Conservation (phyloP, 92 coral and sea anemone genomes). For the Heteractis magnifica region DNA sequence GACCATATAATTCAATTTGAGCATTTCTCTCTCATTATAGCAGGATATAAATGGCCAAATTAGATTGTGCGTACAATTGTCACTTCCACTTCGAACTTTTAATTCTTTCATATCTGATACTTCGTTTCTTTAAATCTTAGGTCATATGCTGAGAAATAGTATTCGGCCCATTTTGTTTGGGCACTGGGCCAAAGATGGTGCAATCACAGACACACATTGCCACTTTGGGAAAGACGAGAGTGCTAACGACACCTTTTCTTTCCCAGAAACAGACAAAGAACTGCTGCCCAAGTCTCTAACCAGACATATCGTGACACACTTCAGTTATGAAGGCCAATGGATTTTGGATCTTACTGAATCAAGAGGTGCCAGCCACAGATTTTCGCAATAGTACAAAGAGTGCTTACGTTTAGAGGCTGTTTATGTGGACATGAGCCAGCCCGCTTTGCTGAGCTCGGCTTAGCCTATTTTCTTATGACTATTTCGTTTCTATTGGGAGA, state of each 20-base stretch:
- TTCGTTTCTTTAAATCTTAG: neutral
- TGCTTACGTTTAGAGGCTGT: too few relatives aligned
- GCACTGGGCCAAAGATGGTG: slow-evolving; percentile 37
- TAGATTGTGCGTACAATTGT: neutral
- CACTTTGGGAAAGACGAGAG: slow-evolving; percentile 24
- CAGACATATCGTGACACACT: slow-evolving; percentile 8
- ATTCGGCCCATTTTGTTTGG: slow-evolving; percentile 14
- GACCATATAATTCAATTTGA: too few relatives aligned
- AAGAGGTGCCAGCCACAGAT: slow-evolving; percentile 2
- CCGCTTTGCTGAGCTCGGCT: too few relatives aligned
- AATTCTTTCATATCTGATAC: neutral
- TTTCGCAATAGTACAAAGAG: too few relatives aligned
- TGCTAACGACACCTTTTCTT: slow-evolving; percentile 32
- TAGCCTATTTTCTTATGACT: too few relatives aligned
- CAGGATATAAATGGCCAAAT: neutral
- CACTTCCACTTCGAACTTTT: neutral
- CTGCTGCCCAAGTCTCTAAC: neutral
- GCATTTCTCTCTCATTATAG: neutral
- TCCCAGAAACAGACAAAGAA: neutral
- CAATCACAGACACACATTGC: slow-evolving; percentile 19
- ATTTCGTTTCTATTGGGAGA: too few relatives aligned
- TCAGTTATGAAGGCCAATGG: slow-evolving; percentile 45
- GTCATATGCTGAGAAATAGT: slow-evolving; percentile 22
- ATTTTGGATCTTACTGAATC: slow-evolving; percentile 33
- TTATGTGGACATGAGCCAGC: too few relatives aligned